Evolutionary conservation across 1,140 invertebrate genomes (phyloP), one percentile per base, ranked within the genome.

Genomic region (Pogonomyrmex californicus): DNA sequence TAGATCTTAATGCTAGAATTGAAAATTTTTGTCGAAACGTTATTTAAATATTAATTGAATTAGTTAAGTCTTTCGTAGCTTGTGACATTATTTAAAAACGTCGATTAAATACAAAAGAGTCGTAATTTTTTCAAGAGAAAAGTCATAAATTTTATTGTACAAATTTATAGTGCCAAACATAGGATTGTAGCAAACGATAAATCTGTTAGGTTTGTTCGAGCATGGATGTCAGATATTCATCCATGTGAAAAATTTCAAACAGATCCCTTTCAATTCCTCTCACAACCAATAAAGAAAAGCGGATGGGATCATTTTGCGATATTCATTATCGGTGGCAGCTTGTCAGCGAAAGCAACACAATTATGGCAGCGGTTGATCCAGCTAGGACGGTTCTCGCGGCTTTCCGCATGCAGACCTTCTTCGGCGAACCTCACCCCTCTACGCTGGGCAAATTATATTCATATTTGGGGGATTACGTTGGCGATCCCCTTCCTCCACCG

Each of bases 381-480:
- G 73, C 63, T 30, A 68, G 62, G 54, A 62, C 54, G 81, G 86
- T 36, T 63, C 71, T 75, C 58, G 66, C 79, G 68, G 89, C 85
- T 89, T 90, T 81, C 78, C 82, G 56, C 73, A 65, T 71, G 87
- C 54, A 85, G 71, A 78, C 65, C 82, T 77, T 62, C 76, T 86
- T 68, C 83, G 56, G 65, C 73, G 87, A 60, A 75, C 68, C 51
- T 70, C 73, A 73, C 82, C 49, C 49, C 89, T 87, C 85, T 73
- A 88, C 66, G 75, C 90, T 91, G 91, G 36, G 91, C 92, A 93
- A 94, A 95, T 95, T 94, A 94, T 95, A 94, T 94, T 95, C 94
- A 94, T 94, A 95, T 94, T 95, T 91, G 73, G 87, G 90, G 93
- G 93, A 94, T 95, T 94, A 94, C 86, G 85, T 81, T 62, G 86